Evolutionary conservation across 1,140 invertebrate genomes (phyloP), one percentile per base, ranked within the genome.

Genomic region (Drosophila pachea): DNA sequence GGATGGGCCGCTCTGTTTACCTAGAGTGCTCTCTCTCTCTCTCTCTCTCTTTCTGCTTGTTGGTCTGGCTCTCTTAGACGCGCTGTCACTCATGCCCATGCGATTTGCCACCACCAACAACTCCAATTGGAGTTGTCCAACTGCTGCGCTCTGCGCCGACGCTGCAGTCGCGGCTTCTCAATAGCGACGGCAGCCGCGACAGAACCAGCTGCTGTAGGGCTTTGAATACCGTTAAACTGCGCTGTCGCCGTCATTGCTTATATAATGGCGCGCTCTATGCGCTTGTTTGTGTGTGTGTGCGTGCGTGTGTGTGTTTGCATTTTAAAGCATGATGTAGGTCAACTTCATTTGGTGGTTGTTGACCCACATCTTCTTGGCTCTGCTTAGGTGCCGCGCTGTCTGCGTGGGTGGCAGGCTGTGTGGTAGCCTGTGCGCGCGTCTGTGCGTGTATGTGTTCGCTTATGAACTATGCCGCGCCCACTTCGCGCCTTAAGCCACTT

Each of bases 321-420:
- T 84, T 84, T 83, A 84, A 83, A 79, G 63, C 73, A 65, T 68
- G 43, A 73, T 66, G 76, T 84, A 83, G 79, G 79, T 84, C 79
- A 84, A 84, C 79, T 86, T 79, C 66, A 76, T 79, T 83, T 73
- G 79, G 79, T 84, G 81, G 81, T 84, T 79, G 81, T 86, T 84
- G 79, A 84, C 79, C 79, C 81, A 84, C 76, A 84, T 84, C 63
- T 84, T 74, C 76, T 84, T 83, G 59, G 79, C 65, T 9, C 48
- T 61, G 49, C 42, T 33, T 49, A 47, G 38, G 45, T 75, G 52
- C 36, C 11, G 55, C 32, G 56, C 49, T 47, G 43, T 65, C 58
- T 64, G 33, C 62, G 55, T 35, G 49, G 38, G 45, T 75, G 52
- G 32, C 11, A 56, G 38, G 56, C 49, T 47, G 43, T 65, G 53